phyloP scores from a whole-genome alignment of 2,113 vertebrate genomes.

The Aegithalos caudatus region DNA sequence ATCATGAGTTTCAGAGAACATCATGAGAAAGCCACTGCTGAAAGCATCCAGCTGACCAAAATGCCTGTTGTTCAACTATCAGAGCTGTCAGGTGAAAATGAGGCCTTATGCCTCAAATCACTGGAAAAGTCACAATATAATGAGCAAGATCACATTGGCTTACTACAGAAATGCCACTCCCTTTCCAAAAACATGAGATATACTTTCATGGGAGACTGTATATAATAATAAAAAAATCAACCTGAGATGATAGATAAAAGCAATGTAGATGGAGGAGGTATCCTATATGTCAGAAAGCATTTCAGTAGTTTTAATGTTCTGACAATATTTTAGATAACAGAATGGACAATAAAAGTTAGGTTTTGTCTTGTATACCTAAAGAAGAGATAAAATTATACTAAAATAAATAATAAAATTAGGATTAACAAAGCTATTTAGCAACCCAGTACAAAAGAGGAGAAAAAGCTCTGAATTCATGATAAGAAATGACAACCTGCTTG shows the following conservation, averaged over 20 bases:
- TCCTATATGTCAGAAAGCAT: not conserved
- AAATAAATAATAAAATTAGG: not conserved
- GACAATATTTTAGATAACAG: not conserved
- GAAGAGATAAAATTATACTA: not conserved
- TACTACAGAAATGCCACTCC: not conserved
- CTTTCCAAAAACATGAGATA: not conserved
- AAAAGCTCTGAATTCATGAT: not conserved
- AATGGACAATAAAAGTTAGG: not conserved
- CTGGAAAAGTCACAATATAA: not conserved
- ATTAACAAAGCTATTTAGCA: not conserved
- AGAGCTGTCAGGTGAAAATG: not conserved
- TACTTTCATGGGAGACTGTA: not conserved
- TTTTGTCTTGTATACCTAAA: not conserved
- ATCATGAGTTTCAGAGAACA: not conserved
- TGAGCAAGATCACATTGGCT: not conserved
- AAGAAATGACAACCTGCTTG: not conserved
- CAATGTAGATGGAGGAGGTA: not conserved
- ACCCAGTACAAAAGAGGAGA: not conserved
- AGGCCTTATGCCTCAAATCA: not conserved
- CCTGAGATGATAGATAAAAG: not conserved
- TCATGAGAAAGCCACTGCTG: not conserved
- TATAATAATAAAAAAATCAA: not conserved
- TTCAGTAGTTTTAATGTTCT: not conserved
- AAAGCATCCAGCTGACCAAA: not conserved
- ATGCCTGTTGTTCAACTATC: not conserved